Evolutionary conservation across 92 coral and sea anemone genomes (phyloP).

Genomic region (Bergia sp.): DNA sequence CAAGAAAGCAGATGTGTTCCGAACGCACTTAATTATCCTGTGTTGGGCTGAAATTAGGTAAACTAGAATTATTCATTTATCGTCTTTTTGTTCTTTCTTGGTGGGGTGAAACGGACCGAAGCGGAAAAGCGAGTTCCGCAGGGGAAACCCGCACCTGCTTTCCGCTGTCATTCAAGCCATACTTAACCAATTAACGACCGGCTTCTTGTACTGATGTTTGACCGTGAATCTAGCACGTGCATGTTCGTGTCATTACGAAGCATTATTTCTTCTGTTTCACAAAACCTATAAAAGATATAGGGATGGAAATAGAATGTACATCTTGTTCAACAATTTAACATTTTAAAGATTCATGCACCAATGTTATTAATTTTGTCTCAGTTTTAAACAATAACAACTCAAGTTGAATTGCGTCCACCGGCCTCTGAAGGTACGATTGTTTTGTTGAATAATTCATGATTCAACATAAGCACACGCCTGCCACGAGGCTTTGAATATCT

Average conservation of each 20-base stretch:
- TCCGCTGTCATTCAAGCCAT: constrained; percentile 13
- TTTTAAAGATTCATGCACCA: background rate
- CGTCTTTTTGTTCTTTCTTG: constrained; percentile 3
- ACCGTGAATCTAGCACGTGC: background rate
- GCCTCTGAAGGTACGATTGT: background rate
- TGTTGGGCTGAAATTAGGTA: background rate
- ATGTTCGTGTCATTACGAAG: background rate
- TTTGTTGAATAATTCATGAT: constrained; percentile 33
- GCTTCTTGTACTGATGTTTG: background rate
- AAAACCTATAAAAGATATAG: background rate
- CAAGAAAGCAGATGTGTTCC: background rate
- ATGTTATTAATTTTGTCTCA: background rate
- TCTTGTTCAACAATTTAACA: background rate
- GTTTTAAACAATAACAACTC: background rate
- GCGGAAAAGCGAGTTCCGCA: background rate
- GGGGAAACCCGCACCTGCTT: constrained; percentile 44
- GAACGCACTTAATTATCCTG: background rate
- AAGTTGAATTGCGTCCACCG: background rate
- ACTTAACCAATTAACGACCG: constrained; percentile 12
- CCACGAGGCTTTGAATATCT: constrained; percentile 38
- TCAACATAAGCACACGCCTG: constrained; percentile 35
- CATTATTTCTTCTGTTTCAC: background rate
- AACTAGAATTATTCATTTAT: background rate
- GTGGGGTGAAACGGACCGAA: background rate
- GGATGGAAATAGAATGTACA: background rate